phyloP scores from a whole-genome alignment of 2,113 vertebrate genomes.

The Petaurus breviceps region DNA sequence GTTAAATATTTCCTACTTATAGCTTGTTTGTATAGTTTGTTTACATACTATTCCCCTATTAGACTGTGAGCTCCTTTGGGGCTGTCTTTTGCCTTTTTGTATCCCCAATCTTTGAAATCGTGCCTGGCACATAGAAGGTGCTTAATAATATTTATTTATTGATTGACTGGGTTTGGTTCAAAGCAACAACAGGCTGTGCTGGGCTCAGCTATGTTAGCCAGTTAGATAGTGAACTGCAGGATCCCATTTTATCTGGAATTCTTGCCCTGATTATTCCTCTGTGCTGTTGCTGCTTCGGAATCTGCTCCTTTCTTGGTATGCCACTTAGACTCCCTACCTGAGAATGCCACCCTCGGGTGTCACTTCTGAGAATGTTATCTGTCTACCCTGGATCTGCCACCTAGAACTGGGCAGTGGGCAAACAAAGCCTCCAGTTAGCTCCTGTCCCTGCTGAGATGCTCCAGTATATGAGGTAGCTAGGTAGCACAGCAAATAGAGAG shows the following conservation, averaged over 20 bases:
- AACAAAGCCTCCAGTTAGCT: background rate
- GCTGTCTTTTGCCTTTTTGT: background rate
- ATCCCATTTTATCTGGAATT: background rate
- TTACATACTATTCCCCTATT: background rate
- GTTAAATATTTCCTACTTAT: background rate
- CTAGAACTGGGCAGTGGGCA: background rate
- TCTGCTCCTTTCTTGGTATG: background rate
- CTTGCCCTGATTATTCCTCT: too few relatives aligned
- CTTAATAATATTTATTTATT: background rate
- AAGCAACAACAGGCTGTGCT: background rate
- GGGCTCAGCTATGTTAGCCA: background rate
- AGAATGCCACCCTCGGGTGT: background rate
- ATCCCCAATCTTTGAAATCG: too few relatives aligned
- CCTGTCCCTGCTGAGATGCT: background rate
- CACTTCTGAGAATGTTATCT: background rate
- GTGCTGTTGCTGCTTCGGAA: background rate
- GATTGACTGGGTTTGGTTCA: background rate
- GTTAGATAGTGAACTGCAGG: background rate
- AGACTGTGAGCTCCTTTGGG: background rate
- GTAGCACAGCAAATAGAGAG: background rate
- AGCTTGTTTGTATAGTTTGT: background rate
- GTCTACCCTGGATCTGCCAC: background rate
- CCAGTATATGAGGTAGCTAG: background rate
- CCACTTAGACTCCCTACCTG: background rate
- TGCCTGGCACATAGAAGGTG: too few relatives aligned